Evolutionary conservation across 2,113 vertebrate genomes (phyloP).

Genomic region (Vidua chalybeata): DNA sequence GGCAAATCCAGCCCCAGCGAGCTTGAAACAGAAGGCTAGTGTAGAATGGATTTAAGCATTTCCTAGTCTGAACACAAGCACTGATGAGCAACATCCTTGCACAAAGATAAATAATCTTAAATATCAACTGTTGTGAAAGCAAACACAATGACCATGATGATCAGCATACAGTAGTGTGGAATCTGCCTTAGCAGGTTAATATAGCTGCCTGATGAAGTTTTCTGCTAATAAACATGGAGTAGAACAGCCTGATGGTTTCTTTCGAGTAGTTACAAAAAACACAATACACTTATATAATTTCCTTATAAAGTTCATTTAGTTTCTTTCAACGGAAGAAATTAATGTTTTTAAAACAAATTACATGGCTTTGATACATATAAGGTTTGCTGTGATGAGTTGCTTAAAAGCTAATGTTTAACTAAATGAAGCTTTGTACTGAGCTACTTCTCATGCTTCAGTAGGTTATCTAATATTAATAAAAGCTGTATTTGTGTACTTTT

Average conservation of each 20-base stretch:
- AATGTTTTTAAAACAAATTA: not conserved
- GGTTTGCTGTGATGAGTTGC: not conserved
- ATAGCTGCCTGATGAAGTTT: slow-evolving; percentile 15
- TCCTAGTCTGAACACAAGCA: not conserved
- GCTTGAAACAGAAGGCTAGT: not conserved
- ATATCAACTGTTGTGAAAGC: not conserved
- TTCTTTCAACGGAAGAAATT: not conserved
- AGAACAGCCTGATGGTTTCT: not conserved
- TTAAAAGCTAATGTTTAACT: not conserved
- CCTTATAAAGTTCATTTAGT: not conserved
- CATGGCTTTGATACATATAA: not conserved
- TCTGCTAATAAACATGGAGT: not conserved
- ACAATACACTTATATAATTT: not conserved
- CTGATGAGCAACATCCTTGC: not conserved
- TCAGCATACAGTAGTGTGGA: not conserved
- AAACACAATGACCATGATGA: not conserved
- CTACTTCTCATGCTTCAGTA: not conserved
- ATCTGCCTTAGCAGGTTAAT: slow-evolving; percentile 1
- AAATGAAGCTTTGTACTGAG: not conserved
- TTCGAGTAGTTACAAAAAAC: not conserved
- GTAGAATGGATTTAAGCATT: not conserved
- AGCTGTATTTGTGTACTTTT: not conserved
- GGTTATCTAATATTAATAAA: not conserved
- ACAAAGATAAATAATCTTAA: not conserved
- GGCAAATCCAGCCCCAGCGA: not conserved